Conservation (phyloP, 2,797 vertebrate species). For the Gila robusta region DNA sequence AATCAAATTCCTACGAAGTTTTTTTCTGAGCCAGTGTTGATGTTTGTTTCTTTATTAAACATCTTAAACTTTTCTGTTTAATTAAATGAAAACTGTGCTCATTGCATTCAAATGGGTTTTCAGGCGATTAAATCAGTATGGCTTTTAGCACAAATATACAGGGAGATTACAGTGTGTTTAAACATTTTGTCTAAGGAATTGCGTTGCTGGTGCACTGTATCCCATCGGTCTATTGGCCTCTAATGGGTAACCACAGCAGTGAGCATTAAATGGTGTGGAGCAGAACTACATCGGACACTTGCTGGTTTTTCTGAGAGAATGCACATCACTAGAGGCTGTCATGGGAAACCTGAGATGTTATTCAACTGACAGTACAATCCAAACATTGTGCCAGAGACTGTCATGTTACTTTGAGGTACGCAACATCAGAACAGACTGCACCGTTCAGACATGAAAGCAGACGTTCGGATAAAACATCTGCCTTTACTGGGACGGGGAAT, state of each 20-base stretch:
- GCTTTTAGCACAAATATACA: slow-evolving; percentile 26
- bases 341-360: slow-evolving; percentile 22
- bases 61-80: slow-evolving; percentile 11
- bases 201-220: neutral
- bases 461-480: slow-evolving; percentile 37
- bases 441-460: slow-evolving; percentile 44
- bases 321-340: slow-evolving; percentile 39
- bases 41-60: slow-evolving; percentile 18
- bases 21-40: neutral
- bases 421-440: slow-evolving; percentile 31
- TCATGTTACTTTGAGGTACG: slow-evolving; percentile 25
- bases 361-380: slow-evolving; percentile 43
- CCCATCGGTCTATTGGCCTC: slow-evolving; percentile 36
- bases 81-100: slow-evolving; percentile 28
- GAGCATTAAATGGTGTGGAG: slow-evolving; percentile 39
- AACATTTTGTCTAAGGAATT: slow-evolving; percentile 30
- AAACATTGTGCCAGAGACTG: slow-evolving; percentile 38
- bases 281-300: slow-evolving; percentile 31
- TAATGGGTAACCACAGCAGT: slow-evolving; percentile 13
- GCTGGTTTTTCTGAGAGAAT: slow-evolving; percentile 38
- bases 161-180: slow-evolving; percentile 17
- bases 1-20: neutral
- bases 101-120: neutral
- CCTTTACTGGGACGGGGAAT: slow-evolving; percentile 70
- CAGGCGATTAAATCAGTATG: neutral